phyloP scores from a whole-genome alignment of 2,113 vertebrate genomes.

The Cheirogaleus medius region DNA sequence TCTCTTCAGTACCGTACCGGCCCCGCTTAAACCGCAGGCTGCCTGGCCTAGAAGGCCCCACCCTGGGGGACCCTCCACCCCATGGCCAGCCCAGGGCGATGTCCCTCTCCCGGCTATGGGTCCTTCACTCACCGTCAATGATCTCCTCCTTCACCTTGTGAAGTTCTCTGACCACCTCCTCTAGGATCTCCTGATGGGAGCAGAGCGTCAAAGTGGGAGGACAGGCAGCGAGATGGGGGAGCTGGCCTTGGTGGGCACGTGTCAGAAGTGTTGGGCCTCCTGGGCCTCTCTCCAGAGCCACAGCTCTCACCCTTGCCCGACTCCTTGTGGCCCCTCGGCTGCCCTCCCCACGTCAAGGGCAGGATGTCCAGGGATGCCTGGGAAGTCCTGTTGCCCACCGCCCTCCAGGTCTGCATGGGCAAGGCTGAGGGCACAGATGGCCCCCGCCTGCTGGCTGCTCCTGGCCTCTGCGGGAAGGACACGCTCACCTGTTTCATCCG shows the following conservation, averaged over 20 bases:
- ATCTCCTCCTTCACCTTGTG: constrained; percentile 99
- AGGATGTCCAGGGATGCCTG: accelerated
- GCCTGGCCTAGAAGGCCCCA: neutral
- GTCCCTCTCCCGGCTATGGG: accelerated
- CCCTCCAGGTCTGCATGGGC: neutral
- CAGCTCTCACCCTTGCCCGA: neutral
- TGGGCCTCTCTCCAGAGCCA: neutral
- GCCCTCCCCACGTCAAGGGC: neutral
- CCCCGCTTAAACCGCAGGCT: neutral
- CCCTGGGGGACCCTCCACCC: neutral
- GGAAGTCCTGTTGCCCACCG: neutral
- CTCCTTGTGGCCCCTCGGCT: neutral
- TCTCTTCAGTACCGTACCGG: accelerated
- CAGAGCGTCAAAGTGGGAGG: neutral
- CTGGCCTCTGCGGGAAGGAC: neutral
- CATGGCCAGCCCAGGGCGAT: neutral
- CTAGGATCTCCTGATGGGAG: constrained; percentile 94
- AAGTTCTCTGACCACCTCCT: constrained; percentile 98
- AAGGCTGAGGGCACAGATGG: neutral
- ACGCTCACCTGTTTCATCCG: constrained; percentile 96
- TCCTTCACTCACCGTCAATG: constrained; percentile 92
- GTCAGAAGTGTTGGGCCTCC: neutral
- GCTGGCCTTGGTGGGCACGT: neutral
- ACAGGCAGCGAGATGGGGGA: accelerated
- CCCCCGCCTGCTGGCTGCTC: neutral